Evolutionary conservation across 2,797 vertebrate species (phyloP).

Genomic region (Muscicapa comitata): DNA sequence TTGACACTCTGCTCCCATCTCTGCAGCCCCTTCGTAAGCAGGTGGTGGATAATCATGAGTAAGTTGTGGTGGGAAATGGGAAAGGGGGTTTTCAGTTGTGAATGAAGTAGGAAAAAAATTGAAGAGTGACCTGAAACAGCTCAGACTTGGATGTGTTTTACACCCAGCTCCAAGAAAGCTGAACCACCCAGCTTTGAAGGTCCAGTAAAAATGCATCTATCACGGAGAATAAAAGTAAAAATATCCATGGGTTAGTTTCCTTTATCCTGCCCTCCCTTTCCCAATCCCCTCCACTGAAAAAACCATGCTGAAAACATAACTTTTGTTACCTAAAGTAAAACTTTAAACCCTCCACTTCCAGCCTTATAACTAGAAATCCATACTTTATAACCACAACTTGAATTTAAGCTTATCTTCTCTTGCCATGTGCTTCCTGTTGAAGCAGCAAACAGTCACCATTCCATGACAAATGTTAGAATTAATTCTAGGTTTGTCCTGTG

Average conservation of each 20-base stretch:
- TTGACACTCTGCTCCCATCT: background rate
- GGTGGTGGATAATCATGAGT: accelerated
- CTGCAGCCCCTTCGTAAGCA: accelerated
- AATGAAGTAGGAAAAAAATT: background rate
- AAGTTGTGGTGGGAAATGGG: background rate
- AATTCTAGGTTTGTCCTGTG: background rate
- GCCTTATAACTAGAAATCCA: background rate
- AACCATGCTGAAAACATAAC: background rate
- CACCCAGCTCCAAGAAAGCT: background rate
- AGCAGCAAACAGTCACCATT: background rate
- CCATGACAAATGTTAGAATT: accelerated
- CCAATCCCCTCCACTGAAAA: background rate
- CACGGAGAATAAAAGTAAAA: background rate
- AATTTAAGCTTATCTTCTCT: background rate
- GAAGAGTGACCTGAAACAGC: background rate
- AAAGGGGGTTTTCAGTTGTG: background rate
- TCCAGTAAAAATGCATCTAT: background rate
- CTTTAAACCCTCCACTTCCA: background rate
- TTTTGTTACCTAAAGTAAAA: background rate
- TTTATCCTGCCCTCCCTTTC: background rate
- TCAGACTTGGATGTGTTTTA: background rate
- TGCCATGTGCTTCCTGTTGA: background rate
- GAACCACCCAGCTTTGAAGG: background rate
- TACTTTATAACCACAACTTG: background rate
- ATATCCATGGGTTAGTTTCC: accelerated